These are phyloP conservation scores for Aphodius sticticus DNA, from an alignment of 2,888 invertebrate species.

Conservation along the genomic window DNA sequence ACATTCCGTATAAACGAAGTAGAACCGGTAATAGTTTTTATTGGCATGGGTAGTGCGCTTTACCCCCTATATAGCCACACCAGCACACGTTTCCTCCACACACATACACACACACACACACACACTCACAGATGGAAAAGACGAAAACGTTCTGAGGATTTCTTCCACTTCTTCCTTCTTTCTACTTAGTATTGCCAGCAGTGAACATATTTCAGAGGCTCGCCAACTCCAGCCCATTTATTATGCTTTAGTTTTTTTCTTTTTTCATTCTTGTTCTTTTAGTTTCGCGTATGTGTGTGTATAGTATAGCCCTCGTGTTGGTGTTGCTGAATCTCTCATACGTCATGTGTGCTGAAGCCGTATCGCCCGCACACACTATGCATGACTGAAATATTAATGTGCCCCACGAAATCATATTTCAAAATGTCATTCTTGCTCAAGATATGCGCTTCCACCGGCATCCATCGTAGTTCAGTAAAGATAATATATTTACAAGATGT, in stretches of 20 bases:
- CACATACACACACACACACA: no score
- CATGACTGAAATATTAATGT: constrained; percentile 52
- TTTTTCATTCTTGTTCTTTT: constrained; percentile 26
- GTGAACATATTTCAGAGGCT: constrained; percentile 41
- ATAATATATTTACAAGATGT: constrained; percentile 44
- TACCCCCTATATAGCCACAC: no score
- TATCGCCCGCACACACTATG: constrained; percentile 37
- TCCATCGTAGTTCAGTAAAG: constrained; percentile 35
- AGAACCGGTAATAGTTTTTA: no score
- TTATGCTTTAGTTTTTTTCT: constrained; percentile 48
- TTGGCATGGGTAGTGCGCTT: no score
- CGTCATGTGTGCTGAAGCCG: constrained; percentile 38
- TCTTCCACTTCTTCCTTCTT: no score
- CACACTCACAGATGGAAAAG: no score
- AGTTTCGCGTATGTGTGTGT: constrained; percentile 34
- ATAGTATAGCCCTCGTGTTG: neutral
- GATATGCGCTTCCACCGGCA: constrained; percentile 38
- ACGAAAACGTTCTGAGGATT: no score
- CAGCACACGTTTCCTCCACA: no score
- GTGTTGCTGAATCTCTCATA: constrained; percentile 17
- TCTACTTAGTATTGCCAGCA: no score
- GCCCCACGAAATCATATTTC: constrained; percentile 51
- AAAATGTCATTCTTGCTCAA: constrained; percentile 47
- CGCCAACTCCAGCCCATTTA: constrained; percentile 44
- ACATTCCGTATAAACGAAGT: no score